These are phyloP conservation scores for Nemurella pictetii DNA, from an alignment of 2,888 invertebrate genomes.

Conservation along the genomic window DNA sequence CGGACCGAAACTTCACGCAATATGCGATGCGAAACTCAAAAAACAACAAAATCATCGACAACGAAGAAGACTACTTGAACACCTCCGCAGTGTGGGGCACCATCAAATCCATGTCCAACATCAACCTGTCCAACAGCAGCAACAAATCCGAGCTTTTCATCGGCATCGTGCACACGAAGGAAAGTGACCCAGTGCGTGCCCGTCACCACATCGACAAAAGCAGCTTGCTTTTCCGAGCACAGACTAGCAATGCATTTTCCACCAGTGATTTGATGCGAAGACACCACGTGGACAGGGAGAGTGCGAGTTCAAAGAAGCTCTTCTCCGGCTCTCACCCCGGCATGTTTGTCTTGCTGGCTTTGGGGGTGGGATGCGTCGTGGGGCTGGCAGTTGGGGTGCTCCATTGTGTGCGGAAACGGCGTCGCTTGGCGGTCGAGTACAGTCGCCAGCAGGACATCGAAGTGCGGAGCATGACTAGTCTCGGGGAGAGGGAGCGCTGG, in stretches of 20 bases:
- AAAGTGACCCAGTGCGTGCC: neutral
- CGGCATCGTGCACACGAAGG: slow-evolving; percentile 7
- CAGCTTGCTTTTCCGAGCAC: slow-evolving; percentile 4
- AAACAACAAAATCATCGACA: neutral
- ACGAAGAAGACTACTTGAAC: neutral
- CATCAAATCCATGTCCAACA: slow-evolving; percentile 13
- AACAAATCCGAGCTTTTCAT: neutral
- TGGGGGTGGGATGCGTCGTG: slow-evolving; percentile 59
- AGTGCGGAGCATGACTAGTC: slow-evolving; percentile 61
- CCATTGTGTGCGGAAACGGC: slow-evolving; percentile 48
- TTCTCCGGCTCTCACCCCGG: slow-evolving; percentile 54
- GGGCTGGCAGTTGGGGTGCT: slow-evolving; percentile 56
- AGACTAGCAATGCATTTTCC: slow-evolving; percentile 39
- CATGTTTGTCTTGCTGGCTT: slow-evolving; percentile 60
- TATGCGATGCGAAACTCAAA: neutral
- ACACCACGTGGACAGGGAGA: slow-evolving; percentile 53
- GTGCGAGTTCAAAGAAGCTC: slow-evolving; percentile 42
- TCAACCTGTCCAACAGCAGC: neutral
- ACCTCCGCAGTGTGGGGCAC: slow-evolving; percentile 10
- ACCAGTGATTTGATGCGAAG: slow-evolving; percentile 49
- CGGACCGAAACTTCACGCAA: neutral
- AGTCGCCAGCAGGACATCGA: slow-evolving; percentile 58
- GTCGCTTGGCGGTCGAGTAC: slow-evolving; percentile 38
- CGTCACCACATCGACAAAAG: neutral
- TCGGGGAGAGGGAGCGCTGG: slow-evolving; percentile 71